Base-by-base conservation (phyloP, 2,888 invertebrate species). In the Theodoxus fluviatilis region DNA sequence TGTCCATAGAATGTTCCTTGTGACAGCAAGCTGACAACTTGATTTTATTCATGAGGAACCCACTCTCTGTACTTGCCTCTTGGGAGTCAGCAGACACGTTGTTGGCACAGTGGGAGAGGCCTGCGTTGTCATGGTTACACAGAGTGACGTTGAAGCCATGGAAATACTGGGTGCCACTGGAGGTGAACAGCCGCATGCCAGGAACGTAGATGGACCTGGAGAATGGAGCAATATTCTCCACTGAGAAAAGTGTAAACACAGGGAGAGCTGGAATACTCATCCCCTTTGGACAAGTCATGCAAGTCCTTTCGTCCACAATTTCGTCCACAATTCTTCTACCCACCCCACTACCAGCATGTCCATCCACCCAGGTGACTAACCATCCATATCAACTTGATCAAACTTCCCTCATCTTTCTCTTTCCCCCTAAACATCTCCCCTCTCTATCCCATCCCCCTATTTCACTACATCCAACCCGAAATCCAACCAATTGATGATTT, bases 81-180 rank as follows among this genome's bases (percentile, higher is more conserved):
- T 71, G 61, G 12, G 71, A 3, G 3, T 71, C 68, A 6, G 71
- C 67, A 0, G 88, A 83, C 2, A 89, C 87, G 74, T 89, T 89
- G 75, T 89, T 89, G 65, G 81, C 76, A 79, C 89, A 89, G n/a
- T 79, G 72, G 0, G 84, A 84, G 33, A 76, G 70, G 6, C 82
- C 78, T 7, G 83, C 84, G 55, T 81, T 81, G n/a, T 80, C 74
- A 40, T 82, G 80, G 9, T 88, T 88, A 83, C 90, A 90, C 31
- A 90, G 84, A 66, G 88, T 88, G 49, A 90, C 86, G 80, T 89
- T 89, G 79, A 89, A 90, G 35, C 88, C 82, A 79, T 90, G 89
- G 78, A 85, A 89, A 78, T 89, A 90, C 79, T 88, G 87, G 31
- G 89, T 89, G n/a, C 90, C 90, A 75, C 88, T 88, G 0, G 89